phyloP scores from a whole-genome alignment of 2,888 invertebrate genomes.

The Apamea crenata region DNA sequence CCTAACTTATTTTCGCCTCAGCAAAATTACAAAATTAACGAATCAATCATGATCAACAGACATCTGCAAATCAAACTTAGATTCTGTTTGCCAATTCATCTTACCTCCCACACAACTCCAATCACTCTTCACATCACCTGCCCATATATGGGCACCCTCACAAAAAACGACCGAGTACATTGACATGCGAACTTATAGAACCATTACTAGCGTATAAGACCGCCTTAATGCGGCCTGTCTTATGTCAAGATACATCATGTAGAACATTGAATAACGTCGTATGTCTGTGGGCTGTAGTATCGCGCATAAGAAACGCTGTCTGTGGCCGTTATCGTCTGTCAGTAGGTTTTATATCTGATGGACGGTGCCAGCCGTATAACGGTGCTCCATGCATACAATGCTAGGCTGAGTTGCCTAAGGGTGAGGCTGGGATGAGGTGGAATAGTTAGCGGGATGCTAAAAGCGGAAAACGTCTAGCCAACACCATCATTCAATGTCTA shows the following conservation, averaged over 20 bases:
- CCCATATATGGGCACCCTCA: constrained; percentile 48
- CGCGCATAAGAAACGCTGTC: constrained; percentile 78
- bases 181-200: constrained; percentile 72
- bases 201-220: constrained; percentile 62
- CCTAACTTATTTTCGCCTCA: constrained; percentile 5
- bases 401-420: constrained; percentile 67
- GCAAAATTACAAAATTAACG: constrained; percentile 22
- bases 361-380: constrained; percentile 79
- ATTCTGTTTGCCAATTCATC: constrained; percentile 50
- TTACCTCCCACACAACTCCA: constrained; percentile 58
- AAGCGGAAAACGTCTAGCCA: constrained; percentile 15
- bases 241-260: constrained; percentile 71
- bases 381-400: constrained; percentile 75
- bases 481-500: background rate
- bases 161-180: constrained; percentile 68
- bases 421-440: constrained; percentile 68
- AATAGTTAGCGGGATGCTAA: constrained; percentile 26
- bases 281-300: constrained; percentile 69
- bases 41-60: constrained; percentile 38
- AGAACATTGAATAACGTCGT: constrained; percentile 73
- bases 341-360: constrained; percentile 84
- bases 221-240: constrained; percentile 66
- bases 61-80: constrained; percentile 40
- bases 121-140: constrained; percentile 55
- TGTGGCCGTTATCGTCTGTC: constrained; percentile 86